These are phyloP conservation scores for Chionoecetes opilio DNA, from an alignment of 1,140 invertebrate genomes.

Conservation along the genomic window DNA sequence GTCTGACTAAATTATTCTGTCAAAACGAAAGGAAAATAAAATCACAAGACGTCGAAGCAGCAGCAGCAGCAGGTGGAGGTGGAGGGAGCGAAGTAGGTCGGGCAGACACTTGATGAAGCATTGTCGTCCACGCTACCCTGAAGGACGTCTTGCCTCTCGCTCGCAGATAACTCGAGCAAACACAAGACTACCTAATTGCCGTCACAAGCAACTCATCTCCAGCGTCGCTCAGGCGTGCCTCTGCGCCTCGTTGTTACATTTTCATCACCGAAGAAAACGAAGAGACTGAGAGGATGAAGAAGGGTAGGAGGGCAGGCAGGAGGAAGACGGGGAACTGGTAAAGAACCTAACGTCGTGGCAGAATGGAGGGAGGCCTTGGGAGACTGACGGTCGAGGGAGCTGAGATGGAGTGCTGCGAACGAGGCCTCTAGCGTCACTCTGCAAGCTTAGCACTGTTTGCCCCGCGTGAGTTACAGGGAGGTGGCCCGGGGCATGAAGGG, in stretches of 20 bases:
- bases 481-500: background rate
- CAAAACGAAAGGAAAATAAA: background rate
- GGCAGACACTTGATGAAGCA: conserved; percentile 31
- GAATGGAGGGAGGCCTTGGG: background rate
- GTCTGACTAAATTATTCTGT: background rate
- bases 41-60: background rate
- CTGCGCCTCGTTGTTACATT: conserved; percentile 8
- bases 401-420: background rate
- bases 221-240: conserved; percentile 12
- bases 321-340: background rate
- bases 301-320: background rate
- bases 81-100: background rate
- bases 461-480: background rate
- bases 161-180: conserved; percentile 51
- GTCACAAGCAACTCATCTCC: conserved; percentile 52
- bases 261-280: conserved; percentile 52
- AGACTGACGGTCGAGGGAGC: background rate
- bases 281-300: background rate
- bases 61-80: background rate
- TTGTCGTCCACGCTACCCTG: background rate
- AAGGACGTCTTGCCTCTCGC: background rate
- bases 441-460: background rate
- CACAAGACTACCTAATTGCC: conserved; percentile 58
- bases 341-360: background rate
- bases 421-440: background rate